phyloP scores from a whole-genome alignment of 2,797 vertebrate species.

The Falco cherrug region DNA sequence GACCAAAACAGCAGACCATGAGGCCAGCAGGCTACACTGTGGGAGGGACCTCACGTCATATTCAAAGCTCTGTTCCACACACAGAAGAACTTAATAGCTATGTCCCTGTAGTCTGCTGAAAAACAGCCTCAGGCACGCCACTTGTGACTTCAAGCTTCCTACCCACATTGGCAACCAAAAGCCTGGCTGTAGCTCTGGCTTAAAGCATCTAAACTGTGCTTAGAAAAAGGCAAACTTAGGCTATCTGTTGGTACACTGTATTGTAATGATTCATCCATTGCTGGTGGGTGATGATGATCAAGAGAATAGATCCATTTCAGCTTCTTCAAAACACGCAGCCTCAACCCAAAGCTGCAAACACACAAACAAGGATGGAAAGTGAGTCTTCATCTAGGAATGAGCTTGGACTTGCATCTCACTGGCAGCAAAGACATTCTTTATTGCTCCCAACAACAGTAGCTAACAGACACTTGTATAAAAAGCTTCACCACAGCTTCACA shows the following conservation, averaged over 20 bases:
- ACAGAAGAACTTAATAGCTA: not conserved
- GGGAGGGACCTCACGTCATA: too few relatives aligned
- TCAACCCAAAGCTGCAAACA: not conserved
- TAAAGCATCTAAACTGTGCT: not conserved
- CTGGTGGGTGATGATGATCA: not conserved
- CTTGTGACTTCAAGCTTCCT: not conserved
- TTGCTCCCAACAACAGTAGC: not conserved
- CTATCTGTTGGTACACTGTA: not conserved
- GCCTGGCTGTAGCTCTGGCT: not conserved
- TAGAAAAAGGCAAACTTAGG: not conserved
- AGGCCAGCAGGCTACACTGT: not conserved
- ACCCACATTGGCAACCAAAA: not conserved
- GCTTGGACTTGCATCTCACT: not conserved
- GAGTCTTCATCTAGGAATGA: not conserved
- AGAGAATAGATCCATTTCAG: not conserved
- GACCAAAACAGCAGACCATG: not conserved
- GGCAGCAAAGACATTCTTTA: not conserved
- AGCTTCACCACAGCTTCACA: not conserved
- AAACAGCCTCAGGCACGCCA: not conserved
- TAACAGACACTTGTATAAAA: not conserved
- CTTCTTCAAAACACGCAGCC: not conserved
- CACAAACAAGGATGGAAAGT: not conserved
- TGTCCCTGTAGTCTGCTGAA: not conserved
- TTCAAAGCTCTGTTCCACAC: not conserved
- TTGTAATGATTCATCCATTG: rapidly evolving